Evolutionary conservation across 2,113 vertebrate species (phyloP), one percentile per base, ranked within the genome.

Genomic region (Semicossyphus pulcher): DNA sequence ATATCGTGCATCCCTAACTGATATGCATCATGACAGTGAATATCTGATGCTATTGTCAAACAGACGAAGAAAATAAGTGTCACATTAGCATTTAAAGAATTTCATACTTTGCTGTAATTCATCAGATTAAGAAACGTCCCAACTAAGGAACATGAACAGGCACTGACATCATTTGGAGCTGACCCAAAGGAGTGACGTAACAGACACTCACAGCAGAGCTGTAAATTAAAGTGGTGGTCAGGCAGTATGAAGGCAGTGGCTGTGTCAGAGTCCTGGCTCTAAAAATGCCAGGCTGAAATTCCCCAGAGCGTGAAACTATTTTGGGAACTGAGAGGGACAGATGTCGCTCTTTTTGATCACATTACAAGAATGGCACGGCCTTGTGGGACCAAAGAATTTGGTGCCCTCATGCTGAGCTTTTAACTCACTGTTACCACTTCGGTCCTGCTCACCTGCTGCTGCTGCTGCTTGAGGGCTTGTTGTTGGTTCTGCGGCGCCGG

Each of bases 401-500:
- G 23, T 12, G 5, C 1, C 21, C 20, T 37, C 26, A 16, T 62
- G n/a, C 15, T 18, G 12, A 32, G 15, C 10, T 32, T 66, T 54
- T 12, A 28, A 23, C 26, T 32, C n/a, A 26, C 32, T 20, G 12
- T 2, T 3, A 11, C 10, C 25, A 23, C 23, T 64, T n/a, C 5
- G 41, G 60, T 28, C 21, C 5, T 1, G 4, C 73, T 70, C 52
- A 87, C 84, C 84, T 88, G 85, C 61, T 88, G 83, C 84, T 88
- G 85, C 61, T 88, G 83, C 82, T 86, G 87, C 70, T 91, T 93
- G 67, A 83, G 69, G 51, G 73, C 31, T 56, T 86, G 90, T 81
- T 91, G 94, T 70, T 92, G 94, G 48, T 87, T 94, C 47, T 93
- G 95, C 54, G 92, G 94, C 49, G 94, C 92, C 66, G 91, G 93